Base-by-base conservation (phyloP, 2,797 vertebrate species). In the Echiichthys vipera region DNA sequence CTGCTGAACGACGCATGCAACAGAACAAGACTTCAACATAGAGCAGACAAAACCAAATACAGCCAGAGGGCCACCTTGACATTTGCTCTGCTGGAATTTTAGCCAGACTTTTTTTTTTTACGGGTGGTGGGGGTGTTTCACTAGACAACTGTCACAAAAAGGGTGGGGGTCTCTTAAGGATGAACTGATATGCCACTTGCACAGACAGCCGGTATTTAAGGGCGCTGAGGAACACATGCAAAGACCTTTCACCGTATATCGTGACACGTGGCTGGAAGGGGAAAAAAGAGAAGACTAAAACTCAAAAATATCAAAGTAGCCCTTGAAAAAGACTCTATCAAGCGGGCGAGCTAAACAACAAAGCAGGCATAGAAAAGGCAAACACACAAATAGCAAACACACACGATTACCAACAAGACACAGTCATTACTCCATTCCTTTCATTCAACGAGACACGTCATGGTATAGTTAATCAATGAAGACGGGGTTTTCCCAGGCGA, bases 1-100 rank as follows among this genome's bases (percentile, higher is more conserved):
- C 87, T 86, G 91, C 77, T 90, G 88, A 87, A 78, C 42, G 86
- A 63, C 55, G 88, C 87, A 90, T 92, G 91, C 91, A 93, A 93
- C 90, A 93, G 72, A 92, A 87, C 79, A 3, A 87, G 87, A 87
- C 90, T 88, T 91, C 71, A 89, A 87, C 84, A 75, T 36, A 47
- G 47, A 88, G 84, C 83, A 88, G 85, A 90, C 84, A 83, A 53
- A 84, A 76, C 36, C 63, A 74, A 74, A 66, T 14, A 78, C 53
- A 84, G 78, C 84, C 82, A 67, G 55, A 72, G 77, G 85, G 79
- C 82, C 76, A 81, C 81, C 55, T 79, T 80, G 77, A 90, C 86
- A 83, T 83, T 68, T 80, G 36, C 80, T 64, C 68, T 13, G 79
- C 36, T 83, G 72, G 47, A 79, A 72, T 53, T 62, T 74, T 9